Base-by-base conservation (phyloP, 2,797 vertebrate species). In the Phaenicophaeus curvirostris region DNA sequence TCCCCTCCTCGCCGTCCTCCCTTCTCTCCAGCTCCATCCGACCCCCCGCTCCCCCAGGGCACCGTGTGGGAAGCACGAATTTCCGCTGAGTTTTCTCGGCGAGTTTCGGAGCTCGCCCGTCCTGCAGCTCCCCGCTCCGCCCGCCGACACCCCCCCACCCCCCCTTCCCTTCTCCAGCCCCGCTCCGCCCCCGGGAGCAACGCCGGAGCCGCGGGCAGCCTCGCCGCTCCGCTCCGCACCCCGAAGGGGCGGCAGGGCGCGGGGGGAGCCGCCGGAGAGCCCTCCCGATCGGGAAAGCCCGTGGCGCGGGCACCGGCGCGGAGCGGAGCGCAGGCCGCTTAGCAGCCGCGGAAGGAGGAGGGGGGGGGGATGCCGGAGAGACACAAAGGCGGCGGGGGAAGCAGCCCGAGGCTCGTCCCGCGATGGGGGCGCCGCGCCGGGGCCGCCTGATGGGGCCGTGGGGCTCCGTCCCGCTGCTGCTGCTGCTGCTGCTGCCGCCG, bases 1-100 rank as follows among this genome's bases (percentile, higher is more conserved):
- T 57, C 77, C 63, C 37, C 67, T 68, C 81, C 87, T 95, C 93
- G 88, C 94, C 91, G 96, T 39, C 39, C 39, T 95, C 88, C 95
- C 96, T 95, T 95, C 95, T 81, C 76, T 79, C 79, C 80, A 46
- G 53, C 77, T 90, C 89, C 87, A 91, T 90, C 85, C 93, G 90
- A 94, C 91, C 95, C 96, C 85, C 95, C 93, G 85, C 87, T 97
- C 98, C 97, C 98, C 31, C 79, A 97, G 97, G 98, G 93, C 96
- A 78, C 97, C 94, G 98, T 96, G 98, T 98, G 98, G 98, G 98
- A 99, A 98, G 98, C 96, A 97, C 97, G 96, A 97, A 97, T 98
- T 98, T 98, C 98, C 98, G 98, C 97, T 95, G 33, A 94, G 71
- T 95, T 97, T 90, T 95, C 95, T 97, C 80, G 63, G 93, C 96